Percentiles rank a stretch among this genome's conserved stretches.
Conservation (phyloP, 2,888 invertebrate species). For the Chrysolina oricalcia region DNA sequence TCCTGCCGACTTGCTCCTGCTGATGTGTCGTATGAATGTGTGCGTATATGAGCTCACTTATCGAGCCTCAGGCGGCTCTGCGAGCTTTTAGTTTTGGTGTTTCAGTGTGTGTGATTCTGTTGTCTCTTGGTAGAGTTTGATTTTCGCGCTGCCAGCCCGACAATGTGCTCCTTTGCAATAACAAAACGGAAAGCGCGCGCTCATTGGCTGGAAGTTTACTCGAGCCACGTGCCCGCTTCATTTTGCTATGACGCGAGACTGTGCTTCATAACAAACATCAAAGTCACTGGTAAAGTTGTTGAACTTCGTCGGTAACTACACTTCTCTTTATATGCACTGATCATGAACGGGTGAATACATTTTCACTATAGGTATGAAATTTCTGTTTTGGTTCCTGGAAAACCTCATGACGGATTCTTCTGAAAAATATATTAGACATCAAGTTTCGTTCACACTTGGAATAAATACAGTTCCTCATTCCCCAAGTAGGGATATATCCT, state of each 20-base stretch:
- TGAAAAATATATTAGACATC: too few species aligned
- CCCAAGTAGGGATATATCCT: too few species aligned
- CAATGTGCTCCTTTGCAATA: slow-evolving; percentile 63
- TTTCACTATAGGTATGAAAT: too few species aligned
- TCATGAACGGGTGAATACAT: not conserved
- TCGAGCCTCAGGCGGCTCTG: slow-evolving; percentile 45
- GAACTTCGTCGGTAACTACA: slow-evolving; percentile 39
- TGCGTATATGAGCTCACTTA: slow-evolving; percentile 59
- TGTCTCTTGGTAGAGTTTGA: slow-evolving; percentile 51
- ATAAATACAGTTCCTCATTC: too few species aligned
- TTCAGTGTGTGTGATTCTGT: slow-evolving; percentile 52
- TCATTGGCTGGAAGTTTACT: slow-evolving; percentile 53
- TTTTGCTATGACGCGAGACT: slow-evolving; percentile 44
- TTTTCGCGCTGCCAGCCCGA: slow-evolving; percentile 49
- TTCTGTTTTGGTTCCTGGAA: too few species aligned
- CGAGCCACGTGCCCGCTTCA: slow-evolving; percentile 56
- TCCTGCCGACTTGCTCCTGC: slow-evolving; percentile 41
- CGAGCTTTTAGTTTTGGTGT: slow-evolving; percentile 53
- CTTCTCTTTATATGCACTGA: not conserved
- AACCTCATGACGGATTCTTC: too few species aligned
- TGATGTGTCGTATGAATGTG: slow-evolving; percentile 59
- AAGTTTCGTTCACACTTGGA: too few species aligned
- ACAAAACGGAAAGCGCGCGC: slow-evolving; percentile 58
- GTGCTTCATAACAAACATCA: slow-evolving; percentile 43
- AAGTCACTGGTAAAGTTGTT: slow-evolving; percentile 35